Conservation (phyloP, 2,113 vertebrate species). For the Spea bombifrons region DNA sequence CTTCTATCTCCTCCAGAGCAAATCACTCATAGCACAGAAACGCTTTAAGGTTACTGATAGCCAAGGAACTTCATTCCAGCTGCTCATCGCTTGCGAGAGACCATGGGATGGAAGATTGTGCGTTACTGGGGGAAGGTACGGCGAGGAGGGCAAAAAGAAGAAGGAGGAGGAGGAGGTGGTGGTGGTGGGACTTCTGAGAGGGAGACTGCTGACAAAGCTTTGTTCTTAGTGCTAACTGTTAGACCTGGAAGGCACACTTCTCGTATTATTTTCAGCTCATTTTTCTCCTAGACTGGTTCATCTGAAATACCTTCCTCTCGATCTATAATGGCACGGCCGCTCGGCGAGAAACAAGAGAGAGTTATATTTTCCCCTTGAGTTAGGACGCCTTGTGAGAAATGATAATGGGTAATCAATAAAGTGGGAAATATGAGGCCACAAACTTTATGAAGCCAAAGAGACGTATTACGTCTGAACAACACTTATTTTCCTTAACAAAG, state of each 20-base stretch:
- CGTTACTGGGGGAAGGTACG: slow-evolving; percentile 28
- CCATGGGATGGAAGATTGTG: slow-evolving; percentile 17
- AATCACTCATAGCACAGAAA: slow-evolving; percentile 30
- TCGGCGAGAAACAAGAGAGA: slow-evolving; percentile 88
- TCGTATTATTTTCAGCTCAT: slow-evolving; percentile 93
- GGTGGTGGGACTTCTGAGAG: slow-evolving; percentile 18
- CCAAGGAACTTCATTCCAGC: slow-evolving; percentile 70
- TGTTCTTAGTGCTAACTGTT: slow-evolving; percentile 69
- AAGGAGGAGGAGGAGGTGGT: slow-evolving; percentile 15
- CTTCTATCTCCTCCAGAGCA: slow-evolving; percentile 23
- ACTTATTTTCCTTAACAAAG: slow-evolving; percentile 99
- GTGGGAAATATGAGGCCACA: slow-evolving; percentile 99
- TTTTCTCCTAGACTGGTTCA: slow-evolving; percentile 98
- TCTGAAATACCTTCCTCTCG: slow-evolving; percentile 91
- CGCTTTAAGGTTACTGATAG: slow-evolving; percentile 58
- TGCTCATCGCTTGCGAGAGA: slow-evolving; percentile 52
- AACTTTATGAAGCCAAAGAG: slow-evolving; percentile 99
- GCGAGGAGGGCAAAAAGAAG: slow-evolving; percentile 31
- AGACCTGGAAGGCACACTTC: slow-evolving; percentile 86
- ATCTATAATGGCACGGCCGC: slow-evolving; percentile 91
- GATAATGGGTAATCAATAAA: slow-evolving; percentile 99
- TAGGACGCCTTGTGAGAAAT: slow-evolving; percentile 99
- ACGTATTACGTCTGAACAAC: slow-evolving; percentile 99
- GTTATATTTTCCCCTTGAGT: slow-evolving; percentile 99
- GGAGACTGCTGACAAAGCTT: slow-evolving; percentile 47